Evolutionary conservation across 2,113 vertebrate genomes (phyloP).

Genomic region (Mohoua ochrocephala): DNA sequence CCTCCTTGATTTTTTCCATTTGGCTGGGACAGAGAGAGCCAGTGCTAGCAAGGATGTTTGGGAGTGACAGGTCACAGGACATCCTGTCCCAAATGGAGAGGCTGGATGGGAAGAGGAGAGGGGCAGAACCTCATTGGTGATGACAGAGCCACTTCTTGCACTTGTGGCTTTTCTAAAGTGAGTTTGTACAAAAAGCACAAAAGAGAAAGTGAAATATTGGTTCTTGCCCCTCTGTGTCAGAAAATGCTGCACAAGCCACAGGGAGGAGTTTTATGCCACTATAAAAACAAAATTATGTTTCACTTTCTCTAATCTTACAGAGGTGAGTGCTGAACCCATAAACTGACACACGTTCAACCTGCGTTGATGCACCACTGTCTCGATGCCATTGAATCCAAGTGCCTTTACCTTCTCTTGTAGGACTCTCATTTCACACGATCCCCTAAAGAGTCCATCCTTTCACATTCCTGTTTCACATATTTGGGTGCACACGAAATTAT

Average conservation of each 20-base stretch:
- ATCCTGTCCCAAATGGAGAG: not conserved
- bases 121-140: rapidly evolving
- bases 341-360: not conserved
- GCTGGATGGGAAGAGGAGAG: not conserved
- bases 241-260: not conserved
- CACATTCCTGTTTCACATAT: not conserved
- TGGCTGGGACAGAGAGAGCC: not conserved
- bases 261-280: not conserved
- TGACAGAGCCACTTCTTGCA: not conserved
- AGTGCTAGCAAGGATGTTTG: not conserved
- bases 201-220: not conserved
- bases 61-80: not conserved
- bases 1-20: not conserved
- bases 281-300: not conserved
- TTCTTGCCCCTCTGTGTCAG: not conserved
- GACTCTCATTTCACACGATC: not conserved
- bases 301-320: not conserved
- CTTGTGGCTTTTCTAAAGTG: not conserved
- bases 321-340: not conserved
- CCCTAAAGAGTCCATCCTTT: not conserved
- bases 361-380: too few relatives aligned
- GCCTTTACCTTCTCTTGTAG: not conserved
- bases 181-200: not conserved
- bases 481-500: not conserved
- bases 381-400: not conserved